Percentiles rank a stretch among this genome's conserved stretches.
These are phyloP conservation scores for Charina bottae DNA, from an alignment of 2,113 vertebrate genomes.

Conservation along the genomic window DNA sequence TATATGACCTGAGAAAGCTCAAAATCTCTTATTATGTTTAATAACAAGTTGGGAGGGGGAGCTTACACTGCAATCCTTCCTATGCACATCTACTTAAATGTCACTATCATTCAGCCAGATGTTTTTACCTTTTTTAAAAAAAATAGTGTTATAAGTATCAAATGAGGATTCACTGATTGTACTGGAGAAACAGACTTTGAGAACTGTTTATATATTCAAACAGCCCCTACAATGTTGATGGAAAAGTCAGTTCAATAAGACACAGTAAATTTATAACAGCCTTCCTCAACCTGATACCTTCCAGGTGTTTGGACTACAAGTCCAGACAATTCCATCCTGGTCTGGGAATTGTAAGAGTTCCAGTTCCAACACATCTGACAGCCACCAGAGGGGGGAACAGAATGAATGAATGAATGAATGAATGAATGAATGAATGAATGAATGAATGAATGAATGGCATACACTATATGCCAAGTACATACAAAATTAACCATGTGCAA, in stretches of 20 bases:
- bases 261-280: background rate
- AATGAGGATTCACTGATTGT: background rate
- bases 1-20: slow-evolving; percentile 58
- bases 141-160: background rate
- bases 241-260: background rate
- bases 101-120: background rate
- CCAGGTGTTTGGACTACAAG: background rate
- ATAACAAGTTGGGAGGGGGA: slow-evolving; percentile 60
- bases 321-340: background rate
- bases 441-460: background rate
- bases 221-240: background rate
- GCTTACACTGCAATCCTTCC: slow-evolving; percentile 43
- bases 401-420: too few relatives aligned
- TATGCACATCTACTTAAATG: background rate
- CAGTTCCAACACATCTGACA: background rate
- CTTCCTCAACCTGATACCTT: background rate
- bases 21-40: slow-evolving; percentile 68
- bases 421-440: background rate
- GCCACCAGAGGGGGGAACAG: background rate
- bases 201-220: background rate
- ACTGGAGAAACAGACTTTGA: background rate
- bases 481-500: background rate
- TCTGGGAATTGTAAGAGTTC: background rate
- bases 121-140: slow-evolving; percentile 11
- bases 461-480: background rate